Evolutionary conservation across 2,888 invertebrate species (phyloP).

Genomic region (Leuctra nigra): DNA sequence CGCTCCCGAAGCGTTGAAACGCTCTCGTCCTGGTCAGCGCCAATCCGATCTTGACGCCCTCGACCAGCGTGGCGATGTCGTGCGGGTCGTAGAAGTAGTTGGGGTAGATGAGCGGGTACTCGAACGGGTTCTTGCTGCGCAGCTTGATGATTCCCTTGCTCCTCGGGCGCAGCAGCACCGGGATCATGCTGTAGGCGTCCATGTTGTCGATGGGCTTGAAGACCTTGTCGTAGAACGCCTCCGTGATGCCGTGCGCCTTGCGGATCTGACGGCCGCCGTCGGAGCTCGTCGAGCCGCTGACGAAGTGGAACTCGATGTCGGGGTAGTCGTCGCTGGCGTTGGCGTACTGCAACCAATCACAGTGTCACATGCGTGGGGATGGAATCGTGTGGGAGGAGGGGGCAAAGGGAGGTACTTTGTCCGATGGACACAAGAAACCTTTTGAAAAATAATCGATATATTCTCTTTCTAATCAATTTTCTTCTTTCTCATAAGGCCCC

Average conservation of each 20-base stretch:
- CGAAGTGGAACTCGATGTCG: slow-evolving; percentile 84
- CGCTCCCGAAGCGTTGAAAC: slow-evolving; percentile 53
- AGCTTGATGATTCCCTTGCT: slow-evolving; percentile 78
- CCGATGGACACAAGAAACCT: too few relatives aligned
- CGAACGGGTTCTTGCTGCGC: slow-evolving; percentile 74
- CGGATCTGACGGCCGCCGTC: slow-evolving; percentile 77
- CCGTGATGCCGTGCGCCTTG: slow-evolving; percentile 66
- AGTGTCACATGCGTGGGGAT: too few relatives aligned
- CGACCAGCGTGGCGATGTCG: slow-evolving; percentile 73
- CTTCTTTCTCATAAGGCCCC: too few relatives aligned
- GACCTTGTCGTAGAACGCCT: slow-evolving; percentile 64
- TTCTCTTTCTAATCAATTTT: too few relatives aligned
- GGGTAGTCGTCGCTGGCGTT: slow-evolving; percentile 77
- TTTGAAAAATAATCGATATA: too few relatives aligned
- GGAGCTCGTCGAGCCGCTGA: slow-evolving; percentile 79
- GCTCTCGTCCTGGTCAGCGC: slow-evolving; percentile 73
- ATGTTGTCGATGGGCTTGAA: slow-evolving; percentile 67
- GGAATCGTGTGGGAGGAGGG: slow-evolving; percentile 86
- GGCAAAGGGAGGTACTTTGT: too few relatives aligned
- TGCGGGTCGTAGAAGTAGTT: slow-evolving; percentile 79
- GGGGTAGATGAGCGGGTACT: slow-evolving; percentile 84
- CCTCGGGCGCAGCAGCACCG: slow-evolving; percentile 75
- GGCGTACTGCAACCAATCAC: too few relatives aligned
- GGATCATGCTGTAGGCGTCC: slow-evolving; percentile 79
- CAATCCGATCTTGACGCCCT: slow-evolving; percentile 79